phyloP scores from a whole-genome alignment of 1,140 invertebrate genomes.

The Copidosoma floridanum region DNA sequence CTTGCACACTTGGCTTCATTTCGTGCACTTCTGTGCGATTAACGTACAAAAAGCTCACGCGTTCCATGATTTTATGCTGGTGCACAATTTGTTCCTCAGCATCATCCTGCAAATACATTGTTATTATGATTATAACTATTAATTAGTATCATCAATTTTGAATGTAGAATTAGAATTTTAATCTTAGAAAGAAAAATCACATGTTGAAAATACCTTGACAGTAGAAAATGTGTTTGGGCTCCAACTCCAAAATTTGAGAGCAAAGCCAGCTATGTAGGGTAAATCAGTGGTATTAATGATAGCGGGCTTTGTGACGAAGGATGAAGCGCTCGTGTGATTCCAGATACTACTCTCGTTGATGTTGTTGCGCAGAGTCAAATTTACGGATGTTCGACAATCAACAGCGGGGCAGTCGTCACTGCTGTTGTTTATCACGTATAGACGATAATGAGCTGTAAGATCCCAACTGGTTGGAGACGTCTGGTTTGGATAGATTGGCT shows the following conservation, averaged over 20 bases:
- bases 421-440: conserved; percentile 65
- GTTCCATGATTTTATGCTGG: conserved; percentile 63
- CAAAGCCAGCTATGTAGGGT: conserved; percentile 66
- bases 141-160: too few relatives aligned
- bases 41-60: conserved; percentile 73
- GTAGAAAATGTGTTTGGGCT: conserved; percentile 34
- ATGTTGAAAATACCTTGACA: conserved; percentile 7
- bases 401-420: conserved; percentile 63
- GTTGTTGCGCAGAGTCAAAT: conserved; percentile 57
- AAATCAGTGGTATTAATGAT: conserved; percentile 55
- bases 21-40: conserved; percentile 69
- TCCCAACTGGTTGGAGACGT: conserved; percentile 34
- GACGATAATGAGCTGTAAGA: conserved; percentile 41
- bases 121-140: too few relatives aligned
- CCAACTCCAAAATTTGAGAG: conserved; percentile 80
- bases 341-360: conserved; percentile 58
- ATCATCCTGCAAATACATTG: too few relatives aligned
- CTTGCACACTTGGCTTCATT: conserved; percentile 72
- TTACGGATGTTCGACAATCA: conserved; percentile 63
- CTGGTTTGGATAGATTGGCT: conserved; percentile 18
- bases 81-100: too few relatives aligned
- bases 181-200: neutral
- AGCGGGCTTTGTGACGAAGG: conserved; percentile 67
- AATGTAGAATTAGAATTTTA: conserved; percentile 26
- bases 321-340: conserved; percentile 60